Evolutionary conservation across 2,113 vertebrate species (phyloP), one percentile per base, ranked within the genome.

Genomic region (Cryptoleucopteryx plumbea): DNA sequence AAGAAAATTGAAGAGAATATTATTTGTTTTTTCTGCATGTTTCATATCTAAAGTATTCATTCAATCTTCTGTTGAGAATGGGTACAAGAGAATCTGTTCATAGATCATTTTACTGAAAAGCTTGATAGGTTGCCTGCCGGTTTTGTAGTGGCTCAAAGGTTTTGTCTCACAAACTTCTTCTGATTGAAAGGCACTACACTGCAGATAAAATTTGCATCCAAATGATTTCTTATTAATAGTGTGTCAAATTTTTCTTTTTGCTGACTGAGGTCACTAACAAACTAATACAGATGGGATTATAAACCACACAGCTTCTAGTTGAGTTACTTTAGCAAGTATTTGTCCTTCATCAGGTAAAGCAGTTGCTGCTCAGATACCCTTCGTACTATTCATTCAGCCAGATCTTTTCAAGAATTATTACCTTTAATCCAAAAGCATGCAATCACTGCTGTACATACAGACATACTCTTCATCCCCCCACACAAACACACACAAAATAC

Each of bases 1-100:
- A 88, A 83, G 65, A 86, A 83, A 83, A 67, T 34, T 52, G 80
- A 86, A 83, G 63, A 90, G 31, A 90, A 42, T 91, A 62, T 88
- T 82, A 77, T 90, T 95, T 90, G 48, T 88, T 96, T 66, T 70
- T 50, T 85, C 63, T 90, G 42, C 26, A 48, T 80, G 40, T 91
- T 92, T 88, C 62, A 36, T 80, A 55, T 68, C 50, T 86, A n/a
- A 93, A 91, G 18, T 90, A 61, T 91, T 91, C 17, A 11, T 85
- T 93, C 86, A 77, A 5, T 96, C 75, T 94, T 86, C 75, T 52
- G 11, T 36, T 74, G 47, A 73, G 55, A 78, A 93, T 74, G 25
- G 9, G 27, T 86, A 45, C 11, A 92, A 82, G 32, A 53, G 16
- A 82, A 47, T 59, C 29, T 88, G 8, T 66, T 93, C 55, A 67